Percentiles rank a stretch among this genome's conserved stretches.
Evolutionary conservation across 2,797 vertebrate genomes (phyloP).

Genomic region (Bufotes viridis): DNA sequence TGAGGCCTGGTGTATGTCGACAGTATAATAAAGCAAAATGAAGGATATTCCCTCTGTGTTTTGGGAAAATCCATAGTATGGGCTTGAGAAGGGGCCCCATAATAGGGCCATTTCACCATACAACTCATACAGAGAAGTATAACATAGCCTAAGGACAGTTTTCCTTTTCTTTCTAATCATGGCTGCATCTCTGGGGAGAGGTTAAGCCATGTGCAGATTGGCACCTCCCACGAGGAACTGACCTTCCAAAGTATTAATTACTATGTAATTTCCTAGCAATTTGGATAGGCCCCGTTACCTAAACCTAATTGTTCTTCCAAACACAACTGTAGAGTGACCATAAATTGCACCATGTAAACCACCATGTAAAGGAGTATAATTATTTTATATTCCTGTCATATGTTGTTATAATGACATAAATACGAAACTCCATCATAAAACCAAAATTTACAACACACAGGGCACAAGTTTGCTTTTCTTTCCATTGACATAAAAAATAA

Average conservation of each 20-base stretch:
- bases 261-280: neutral
- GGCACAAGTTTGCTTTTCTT: constrained; percentile 16
- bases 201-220: neutral
- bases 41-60: neutral
- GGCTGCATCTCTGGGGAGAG: neutral
- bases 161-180: neutral
- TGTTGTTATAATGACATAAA: neutral
- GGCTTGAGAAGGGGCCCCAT: neutral
- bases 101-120: neutral
- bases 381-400: neutral
- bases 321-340: neutral
- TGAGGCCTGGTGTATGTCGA: neutral
- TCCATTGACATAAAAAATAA: constrained; percentile 6
- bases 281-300: neutral
- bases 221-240: neutral
- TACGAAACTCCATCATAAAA: constrained; percentile 9
- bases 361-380: neutral
- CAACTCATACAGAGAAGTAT: neutral
- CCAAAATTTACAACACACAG: neutral
- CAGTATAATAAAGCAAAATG: neutral
- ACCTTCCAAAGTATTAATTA: neutral
- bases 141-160: neutral
- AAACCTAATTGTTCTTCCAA: neutral
- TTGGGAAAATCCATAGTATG: neutral
- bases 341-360: neutral